Evolutionary conservation across 53 echinoderm and acorn worm genomes (phyloP).

Genomic region (Holothuria scabra): DNA sequence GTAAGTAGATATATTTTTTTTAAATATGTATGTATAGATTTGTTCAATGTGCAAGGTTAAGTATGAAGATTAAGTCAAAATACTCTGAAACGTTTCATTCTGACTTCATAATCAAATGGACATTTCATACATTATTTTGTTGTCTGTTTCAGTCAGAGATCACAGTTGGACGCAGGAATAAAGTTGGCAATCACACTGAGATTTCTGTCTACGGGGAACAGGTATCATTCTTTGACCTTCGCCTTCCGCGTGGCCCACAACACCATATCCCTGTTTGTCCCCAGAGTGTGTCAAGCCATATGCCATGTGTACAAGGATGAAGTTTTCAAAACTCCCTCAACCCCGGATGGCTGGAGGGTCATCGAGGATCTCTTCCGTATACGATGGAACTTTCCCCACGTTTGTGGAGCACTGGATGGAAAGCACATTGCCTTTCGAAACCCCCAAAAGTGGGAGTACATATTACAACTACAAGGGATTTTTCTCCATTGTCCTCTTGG

Average conservation of each 20-base stretch:
- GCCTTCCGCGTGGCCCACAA: too few species aligned
- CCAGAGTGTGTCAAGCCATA: too few species aligned
- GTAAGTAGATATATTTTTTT: too few species aligned
- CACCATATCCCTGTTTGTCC: too few species aligned
- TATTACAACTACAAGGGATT: neutral
- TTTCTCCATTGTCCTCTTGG: too few species aligned
- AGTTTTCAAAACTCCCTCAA: too few species aligned
- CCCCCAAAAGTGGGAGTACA: neutral
- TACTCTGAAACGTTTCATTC: conserved; percentile 1
- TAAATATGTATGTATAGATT: neutral
- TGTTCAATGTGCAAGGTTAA: conserved; percentile 4
- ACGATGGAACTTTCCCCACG: conserved; percentile 6
- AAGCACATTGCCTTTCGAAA: neutral
- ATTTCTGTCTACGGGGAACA: too few species aligned
- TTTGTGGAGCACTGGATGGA: too few species aligned
- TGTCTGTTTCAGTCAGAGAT: conserved; percentile 5
- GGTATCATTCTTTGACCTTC: too few species aligned
- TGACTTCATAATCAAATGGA: conserved; percentile 7
- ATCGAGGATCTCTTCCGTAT: neutral
- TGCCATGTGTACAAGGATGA: too few species aligned
- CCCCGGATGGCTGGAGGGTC: conserved; percentile 7
- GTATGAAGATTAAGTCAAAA: conserved; percentile 1
- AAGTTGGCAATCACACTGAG: too few species aligned
- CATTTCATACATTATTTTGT: conserved; percentile 1
- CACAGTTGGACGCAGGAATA: too few species aligned